Evolutionary conservation across 1,140 invertebrate species (phyloP).

Genomic region (Polypedilum vanderplanki): DNA sequence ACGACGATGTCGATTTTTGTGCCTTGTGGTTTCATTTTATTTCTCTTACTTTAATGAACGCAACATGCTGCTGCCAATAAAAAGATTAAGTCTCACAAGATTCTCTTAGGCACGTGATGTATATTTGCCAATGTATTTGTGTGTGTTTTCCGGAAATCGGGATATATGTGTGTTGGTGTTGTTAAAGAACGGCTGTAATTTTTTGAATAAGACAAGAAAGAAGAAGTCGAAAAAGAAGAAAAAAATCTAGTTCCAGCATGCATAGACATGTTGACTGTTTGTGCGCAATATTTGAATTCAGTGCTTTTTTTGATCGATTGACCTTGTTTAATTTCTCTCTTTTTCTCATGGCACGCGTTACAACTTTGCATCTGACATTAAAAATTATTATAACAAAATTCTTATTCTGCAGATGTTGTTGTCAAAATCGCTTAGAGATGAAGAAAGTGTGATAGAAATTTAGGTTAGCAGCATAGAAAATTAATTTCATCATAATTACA

Average conservation of each 20-base stretch:
- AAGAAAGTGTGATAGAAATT: neutral
- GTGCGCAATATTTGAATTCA: neutral
- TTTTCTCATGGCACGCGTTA: neutral
- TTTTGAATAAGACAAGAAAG: neutral
- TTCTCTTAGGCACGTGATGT: no score
- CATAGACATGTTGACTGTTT: neutral
- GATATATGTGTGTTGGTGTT: neutral
- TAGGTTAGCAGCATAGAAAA: constrained; percentile 6
- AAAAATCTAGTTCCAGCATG: constrained; percentile 17
- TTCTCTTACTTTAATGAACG: neutral
- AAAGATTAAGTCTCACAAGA: no score
- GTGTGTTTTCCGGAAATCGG: neutral
- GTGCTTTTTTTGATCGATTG: neutral
- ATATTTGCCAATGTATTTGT: no score
- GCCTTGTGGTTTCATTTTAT: neutral
- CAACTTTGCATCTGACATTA: neutral
- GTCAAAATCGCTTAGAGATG: neutral
- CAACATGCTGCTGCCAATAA: neutral
- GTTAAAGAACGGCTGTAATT: neutral
- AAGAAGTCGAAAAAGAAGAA: neutral
- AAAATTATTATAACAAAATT: neutral
- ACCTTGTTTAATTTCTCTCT: neutral
- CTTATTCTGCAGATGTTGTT: neutral
- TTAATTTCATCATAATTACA: constrained; percentile 14
- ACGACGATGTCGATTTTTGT: neutral